Percentiles rank a stretch among this genome's conserved stretches.
These are phyloP conservation scores for Melanerpes formicivorus DNA, from an alignment of 2,113 vertebrate species.

Conservation along the genomic window DNA sequence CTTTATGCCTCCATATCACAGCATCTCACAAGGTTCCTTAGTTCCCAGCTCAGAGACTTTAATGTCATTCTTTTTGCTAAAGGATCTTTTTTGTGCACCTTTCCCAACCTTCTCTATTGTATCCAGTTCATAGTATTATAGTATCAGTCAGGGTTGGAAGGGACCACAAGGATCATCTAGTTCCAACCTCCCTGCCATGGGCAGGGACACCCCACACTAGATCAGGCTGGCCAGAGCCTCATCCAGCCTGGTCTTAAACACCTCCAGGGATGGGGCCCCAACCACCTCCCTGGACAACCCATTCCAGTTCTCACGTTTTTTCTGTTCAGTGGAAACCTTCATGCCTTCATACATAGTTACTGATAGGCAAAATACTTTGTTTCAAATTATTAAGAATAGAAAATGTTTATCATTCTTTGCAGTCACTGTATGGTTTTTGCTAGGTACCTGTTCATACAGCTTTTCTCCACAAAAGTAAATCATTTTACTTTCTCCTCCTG, in stretches of 20 bases:
- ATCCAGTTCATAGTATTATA: not conserved
- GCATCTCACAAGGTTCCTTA: not conserved
- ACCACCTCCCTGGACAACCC: too few relatives aligned
- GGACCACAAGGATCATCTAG: too few relatives aligned
- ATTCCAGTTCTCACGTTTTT: not conserved
- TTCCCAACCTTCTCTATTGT: not conserved
- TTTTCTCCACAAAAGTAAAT: not conserved
- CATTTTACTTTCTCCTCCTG: not conserved
- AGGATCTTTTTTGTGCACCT: not conserved
- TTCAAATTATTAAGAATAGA: not conserved
- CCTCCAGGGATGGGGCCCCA: too few relatives aligned
- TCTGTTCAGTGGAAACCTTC: not conserved
- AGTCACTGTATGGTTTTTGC: not conserved
- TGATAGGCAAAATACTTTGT: not conserved
- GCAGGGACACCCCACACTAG: too few relatives aligned
- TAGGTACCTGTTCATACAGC: not conserved
- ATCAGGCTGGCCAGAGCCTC: too few relatives aligned
- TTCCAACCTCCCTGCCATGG: too few relatives aligned
- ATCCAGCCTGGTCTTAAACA: too few relatives aligned
- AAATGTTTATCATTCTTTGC: not conserved
- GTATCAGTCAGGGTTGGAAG: too few relatives aligned
- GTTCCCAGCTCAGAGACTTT: not conserved
- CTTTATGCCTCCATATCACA: not conserved
- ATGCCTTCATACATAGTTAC: not conserved
- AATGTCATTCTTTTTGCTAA: not conserved